Evolutionary conservation across 1,140 invertebrate genomes (phyloP), one percentile per base, ranked within the genome.

Genomic region (Magallana ariakensis): DNA sequence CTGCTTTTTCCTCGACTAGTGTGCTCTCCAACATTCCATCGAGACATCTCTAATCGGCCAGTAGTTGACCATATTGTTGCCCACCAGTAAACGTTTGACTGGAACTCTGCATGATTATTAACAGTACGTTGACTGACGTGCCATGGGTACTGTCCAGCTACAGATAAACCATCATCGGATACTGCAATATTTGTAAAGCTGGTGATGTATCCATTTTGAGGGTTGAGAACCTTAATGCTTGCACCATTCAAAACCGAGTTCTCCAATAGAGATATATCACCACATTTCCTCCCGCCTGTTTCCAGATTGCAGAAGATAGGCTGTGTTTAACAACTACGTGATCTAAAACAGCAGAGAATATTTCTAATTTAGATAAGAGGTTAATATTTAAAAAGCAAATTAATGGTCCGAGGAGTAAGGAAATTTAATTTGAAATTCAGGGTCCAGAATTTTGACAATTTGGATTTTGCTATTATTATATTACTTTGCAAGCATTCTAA

Each of bases 11-110:
- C 85, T 33, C 87, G n/a, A 55, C 56, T 56, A 46, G 11, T 22
- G 57, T 88, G 87, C 15, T 83, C 58, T 22, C 87, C 87, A n/a
- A 88, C 62, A 60, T 62, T 86, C 87, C 87, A 88, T 60, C 85
- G 56, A 46, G 87, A 86, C 57, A 86, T 86, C 22, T 84, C 81
- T 6, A 58, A 26, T 1, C n/a, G 60, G 6, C 84, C 87, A n/a
- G 53, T n/a, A n/a, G 75, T 88, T 1, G 87, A 88, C 87, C 84
- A 84, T 54, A 86, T 85, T 15, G 87, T 80, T 75, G 86, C 86
- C 87, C 87, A 88, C 87, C 87, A 88, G 26, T 88, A 88, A 7
- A 62, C 62, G 54, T 88, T 84, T 16, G 9, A 15, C 19, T 86
- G 80, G 46, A 70, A 87, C 75, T 56, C 85, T 1, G 19, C n/a